Evolutionary conservation across 2,888 invertebrate genomes (phyloP).

Genomic region (Morpho deidamia): DNA sequence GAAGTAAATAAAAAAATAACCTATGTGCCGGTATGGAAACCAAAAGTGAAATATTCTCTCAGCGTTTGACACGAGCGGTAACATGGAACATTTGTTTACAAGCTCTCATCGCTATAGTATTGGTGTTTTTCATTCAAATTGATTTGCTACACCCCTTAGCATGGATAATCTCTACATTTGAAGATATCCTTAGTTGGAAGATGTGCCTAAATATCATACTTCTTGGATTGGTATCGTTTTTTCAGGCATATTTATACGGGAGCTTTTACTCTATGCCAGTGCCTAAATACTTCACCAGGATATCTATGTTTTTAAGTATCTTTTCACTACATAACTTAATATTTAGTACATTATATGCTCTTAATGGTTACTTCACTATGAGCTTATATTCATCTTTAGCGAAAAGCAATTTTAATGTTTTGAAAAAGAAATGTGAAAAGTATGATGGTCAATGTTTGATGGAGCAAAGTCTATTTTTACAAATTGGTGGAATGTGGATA

Average conservation of each 20-base stretch:
- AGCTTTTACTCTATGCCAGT: conserved; percentile 82
- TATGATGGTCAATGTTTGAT: conserved; percentile 78
- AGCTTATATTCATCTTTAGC: conserved; percentile 84
- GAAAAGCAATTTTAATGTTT: conserved; percentile 75
- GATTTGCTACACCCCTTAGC: conserved; percentile 80
- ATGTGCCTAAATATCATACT: conserved; percentile 83
- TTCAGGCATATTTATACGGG: conserved; percentile 85
- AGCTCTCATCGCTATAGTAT: conserved; percentile 63
- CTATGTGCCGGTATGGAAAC: conserved; percentile 45
- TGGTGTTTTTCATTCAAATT: conserved; percentile 79
- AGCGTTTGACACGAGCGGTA: conserved; percentile 80
- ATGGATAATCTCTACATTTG: conserved; percentile 81
- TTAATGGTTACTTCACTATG: conserved; percentile 82
- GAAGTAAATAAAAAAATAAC: background rate
- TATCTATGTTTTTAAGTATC: conserved; percentile 80
- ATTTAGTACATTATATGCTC: conserved; percentile 76
- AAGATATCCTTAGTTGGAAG: conserved; percentile 78
- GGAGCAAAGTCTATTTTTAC: conserved; percentile 82
- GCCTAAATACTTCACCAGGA: conserved; percentile 81
- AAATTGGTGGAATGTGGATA: conserved; percentile 83
- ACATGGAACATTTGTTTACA: conserved; percentile 79
- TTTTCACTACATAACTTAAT: conserved; percentile 80
- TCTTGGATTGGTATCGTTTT: conserved; percentile 80
- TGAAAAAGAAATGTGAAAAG: conserved; percentile 65
- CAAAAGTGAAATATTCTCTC: conserved; percentile 76